Evolutionary conservation across 2,113 vertebrate species (phyloP).

Genomic region (Scortum barcoo): DNA sequence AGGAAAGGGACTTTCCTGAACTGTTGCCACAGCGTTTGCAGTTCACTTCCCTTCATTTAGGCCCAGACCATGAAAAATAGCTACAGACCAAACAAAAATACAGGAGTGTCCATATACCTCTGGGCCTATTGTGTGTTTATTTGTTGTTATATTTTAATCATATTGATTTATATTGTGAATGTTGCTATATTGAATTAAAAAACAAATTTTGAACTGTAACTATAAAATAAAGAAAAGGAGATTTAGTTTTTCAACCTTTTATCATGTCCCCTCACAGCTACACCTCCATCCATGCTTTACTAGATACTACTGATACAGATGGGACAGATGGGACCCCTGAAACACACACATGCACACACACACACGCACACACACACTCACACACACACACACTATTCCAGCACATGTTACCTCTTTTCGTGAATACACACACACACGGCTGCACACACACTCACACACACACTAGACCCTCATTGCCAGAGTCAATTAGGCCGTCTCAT

Average conservation of each 20-base stretch:
- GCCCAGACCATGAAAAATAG: neutral
- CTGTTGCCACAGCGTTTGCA: neutral
- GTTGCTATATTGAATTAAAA: neutral
- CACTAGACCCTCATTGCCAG: slow-evolving; percentile 66
- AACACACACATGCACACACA: no score
- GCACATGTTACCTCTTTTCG: slow-evolving; percentile 64
- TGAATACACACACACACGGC: no score
- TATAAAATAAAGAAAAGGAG: slow-evolving; percentile 3
- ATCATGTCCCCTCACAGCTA: slow-evolving; percentile 23
- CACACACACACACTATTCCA: slow-evolving; percentile 33
- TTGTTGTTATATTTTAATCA: no score
- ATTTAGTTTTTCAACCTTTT: slow-evolving; percentile 38
- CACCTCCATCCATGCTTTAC: slow-evolving; percentile 30
- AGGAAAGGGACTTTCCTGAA: neutral
- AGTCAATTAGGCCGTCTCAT: slow-evolving; percentile 68
- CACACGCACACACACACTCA: slow-evolving; percentile 5
- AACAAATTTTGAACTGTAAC: neutral
- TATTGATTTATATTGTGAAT: neutral
- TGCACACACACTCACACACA: no score
- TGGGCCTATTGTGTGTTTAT: no score
- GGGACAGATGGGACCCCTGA: slow-evolving; percentile 75
- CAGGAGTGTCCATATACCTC: no score
- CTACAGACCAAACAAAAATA: no score
- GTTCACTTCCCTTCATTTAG: neutral
- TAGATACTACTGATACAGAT: slow-evolving; percentile 60